Evolutionary conservation across 1,140 invertebrate species (phyloP).

Genomic region (Drosophila miranda): DNA sequence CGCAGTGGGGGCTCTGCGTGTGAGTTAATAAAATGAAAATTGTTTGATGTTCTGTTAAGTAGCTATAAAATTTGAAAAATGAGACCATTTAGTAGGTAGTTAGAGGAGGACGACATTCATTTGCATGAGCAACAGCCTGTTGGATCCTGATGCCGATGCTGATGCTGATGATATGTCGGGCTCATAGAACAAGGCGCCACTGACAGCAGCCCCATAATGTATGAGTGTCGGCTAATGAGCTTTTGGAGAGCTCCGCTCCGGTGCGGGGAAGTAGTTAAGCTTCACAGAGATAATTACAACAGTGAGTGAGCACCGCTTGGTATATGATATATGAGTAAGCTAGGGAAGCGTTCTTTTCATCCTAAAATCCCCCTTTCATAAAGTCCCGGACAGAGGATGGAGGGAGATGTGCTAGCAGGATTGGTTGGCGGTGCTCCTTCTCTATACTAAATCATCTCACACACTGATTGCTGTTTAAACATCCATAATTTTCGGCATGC

Average conservation of each 20-base stretch:
- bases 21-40: conserved; percentile 76
- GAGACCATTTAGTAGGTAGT: conserved; percentile 76
- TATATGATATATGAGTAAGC: conserved; percentile 21
- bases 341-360: too few species aligned
- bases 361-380: too few species aligned
- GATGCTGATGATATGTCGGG: conserved; percentile 28
- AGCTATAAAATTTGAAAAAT: conserved; percentile 79
- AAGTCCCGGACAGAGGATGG: too few species aligned
- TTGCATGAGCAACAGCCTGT: conserved; percentile 68
- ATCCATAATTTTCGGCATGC: conserved; percentile 29
- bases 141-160: conserved; percentile 18
- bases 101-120: conserved; percentile 56
- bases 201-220: conserved; percentile 57
- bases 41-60: conserved; percentile 80
- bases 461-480: conserved; percentile 33
- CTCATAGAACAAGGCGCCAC: conserved; percentile 28
- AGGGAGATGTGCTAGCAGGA: conserved; percentile 6
- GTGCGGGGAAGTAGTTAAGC: conserved; percentile 30
- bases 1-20: conserved; percentile 17
- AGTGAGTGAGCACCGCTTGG: conserved; percentile 31
- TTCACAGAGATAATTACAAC: conserved; percentile 48
- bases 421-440: background rate
- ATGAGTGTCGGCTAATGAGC: conserved; percentile 63
- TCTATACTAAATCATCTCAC: conserved; percentile 19
- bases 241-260: conserved; percentile 48